Percentiles rank a stretch among this genome's conserved stretches.
phyloP scores from a whole-genome alignment of 2,888 invertebrate genomes.

The Cryptocheilus praepositus region DNA sequence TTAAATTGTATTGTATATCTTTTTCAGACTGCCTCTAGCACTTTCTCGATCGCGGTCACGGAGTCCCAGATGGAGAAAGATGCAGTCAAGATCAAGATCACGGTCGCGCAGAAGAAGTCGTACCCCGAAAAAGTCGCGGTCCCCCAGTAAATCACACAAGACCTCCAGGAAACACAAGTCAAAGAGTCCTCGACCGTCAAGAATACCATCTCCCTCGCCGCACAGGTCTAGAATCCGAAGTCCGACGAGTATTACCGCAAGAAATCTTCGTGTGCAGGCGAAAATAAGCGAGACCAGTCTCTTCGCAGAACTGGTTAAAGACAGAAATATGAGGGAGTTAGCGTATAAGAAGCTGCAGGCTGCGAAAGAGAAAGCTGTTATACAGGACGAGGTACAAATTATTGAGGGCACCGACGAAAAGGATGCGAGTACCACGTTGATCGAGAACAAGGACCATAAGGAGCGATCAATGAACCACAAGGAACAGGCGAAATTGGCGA shows the following conservation, averaged over 20 bases:
- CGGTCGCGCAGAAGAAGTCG: slow-evolving; percentile 74
- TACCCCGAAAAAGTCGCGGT: slow-evolving; percentile 75
- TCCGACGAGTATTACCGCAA: slow-evolving; percentile 67
- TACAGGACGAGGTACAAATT: slow-evolving; percentile 71
- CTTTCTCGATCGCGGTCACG: slow-evolving; percentile 78
- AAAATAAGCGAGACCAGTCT: slow-evolving; percentile 93
- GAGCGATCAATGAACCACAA: slow-evolving; percentile 52
- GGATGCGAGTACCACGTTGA: slow-evolving; percentile 63
- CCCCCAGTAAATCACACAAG: slow-evolving; percentile 73
- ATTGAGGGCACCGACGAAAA: slow-evolving; percentile 70
- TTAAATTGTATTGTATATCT: not conserved
- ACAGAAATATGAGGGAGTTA: slow-evolving; percentile 87
- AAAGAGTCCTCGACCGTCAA: slow-evolving; percentile 74
- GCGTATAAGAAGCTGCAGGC: slow-evolving; percentile 83
- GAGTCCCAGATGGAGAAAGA: slow-evolving; percentile 78
- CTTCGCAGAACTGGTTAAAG: slow-evolving; percentile 92
- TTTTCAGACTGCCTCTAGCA: slow-evolving; percentile 59
- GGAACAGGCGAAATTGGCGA: slow-evolving; percentile 35
- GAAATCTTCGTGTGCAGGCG: slow-evolving; percentile 76
- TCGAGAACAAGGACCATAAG: slow-evolving; percentile 60
- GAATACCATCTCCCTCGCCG: slow-evolving; percentile 72
- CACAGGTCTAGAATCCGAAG: slow-evolving; percentile 66
- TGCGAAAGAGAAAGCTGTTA: slow-evolving; percentile 79
- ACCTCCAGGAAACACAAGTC: slow-evolving; percentile 75
- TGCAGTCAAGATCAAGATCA: slow-evolving; percentile 76